Percentiles rank a stretch among this genome's conserved stretches.
Conservation (phyloP, 2,113 vertebrate species). For the Aspiorhynchus laticeps region DNA sequence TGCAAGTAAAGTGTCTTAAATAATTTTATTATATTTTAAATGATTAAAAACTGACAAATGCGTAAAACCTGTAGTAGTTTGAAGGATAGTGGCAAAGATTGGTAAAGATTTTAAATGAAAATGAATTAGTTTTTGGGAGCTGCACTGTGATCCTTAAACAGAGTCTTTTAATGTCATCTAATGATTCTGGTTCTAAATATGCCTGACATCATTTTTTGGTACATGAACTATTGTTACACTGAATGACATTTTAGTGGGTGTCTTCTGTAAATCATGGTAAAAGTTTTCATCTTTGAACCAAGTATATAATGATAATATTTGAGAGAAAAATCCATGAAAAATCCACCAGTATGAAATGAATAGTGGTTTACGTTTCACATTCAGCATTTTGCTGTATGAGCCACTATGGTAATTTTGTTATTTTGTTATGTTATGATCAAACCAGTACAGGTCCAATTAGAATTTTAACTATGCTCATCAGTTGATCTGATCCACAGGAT, state of each 20-base stretch:
- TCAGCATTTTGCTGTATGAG: background rate
- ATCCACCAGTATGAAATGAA: background rate
- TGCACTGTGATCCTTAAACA: background rate
- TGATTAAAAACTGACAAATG: background rate
- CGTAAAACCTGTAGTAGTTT: background rate
- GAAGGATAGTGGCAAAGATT: background rate
- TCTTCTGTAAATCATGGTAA: background rate
- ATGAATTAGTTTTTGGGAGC: background rate
- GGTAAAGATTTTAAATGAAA: background rate
- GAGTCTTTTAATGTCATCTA: background rate
- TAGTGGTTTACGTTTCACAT: background rate
- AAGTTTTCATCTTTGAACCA: background rate
- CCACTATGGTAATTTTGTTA: background rate
- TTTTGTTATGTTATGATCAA: constrained; percentile 5
- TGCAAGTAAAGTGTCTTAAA: no score
- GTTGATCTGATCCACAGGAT: constrained; percentile 47
- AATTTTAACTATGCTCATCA: constrained; percentile 28
- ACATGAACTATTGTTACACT: background rate
- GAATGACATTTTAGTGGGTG: background rate
- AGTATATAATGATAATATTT: background rate
- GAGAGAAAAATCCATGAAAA: background rate
- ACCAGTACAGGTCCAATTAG: constrained; percentile 28
- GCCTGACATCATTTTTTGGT: background rate
- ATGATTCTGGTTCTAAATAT: background rate
- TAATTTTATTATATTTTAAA: background rate